Percentiles rank a stretch among this genome's conserved stretches.
phyloP scores from a whole-genome alignment of 1,140 invertebrate species.

The Drosophila quadrilineata region DNA sequence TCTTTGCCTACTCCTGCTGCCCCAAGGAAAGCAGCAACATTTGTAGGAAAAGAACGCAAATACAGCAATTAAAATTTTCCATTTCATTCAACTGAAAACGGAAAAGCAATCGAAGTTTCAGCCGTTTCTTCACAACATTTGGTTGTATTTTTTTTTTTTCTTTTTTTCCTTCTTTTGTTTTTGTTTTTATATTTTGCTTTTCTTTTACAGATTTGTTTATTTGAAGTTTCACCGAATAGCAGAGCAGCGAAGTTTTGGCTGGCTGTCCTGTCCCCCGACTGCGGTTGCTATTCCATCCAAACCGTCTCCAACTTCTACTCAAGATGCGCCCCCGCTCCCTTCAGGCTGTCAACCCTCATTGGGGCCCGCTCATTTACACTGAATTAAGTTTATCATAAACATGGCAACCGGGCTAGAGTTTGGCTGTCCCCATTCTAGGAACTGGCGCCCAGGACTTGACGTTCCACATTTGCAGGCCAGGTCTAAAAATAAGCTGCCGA shows the following conservation, averaged over 20 bases:
- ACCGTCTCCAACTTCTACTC: background rate
- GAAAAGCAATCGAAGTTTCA: slow-evolving; percentile 54
- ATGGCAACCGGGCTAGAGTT: slow-evolving; percentile 47
- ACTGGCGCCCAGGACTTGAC: background rate
- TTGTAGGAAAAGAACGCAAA: background rate
- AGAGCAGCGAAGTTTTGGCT: slow-evolving; percentile 22
- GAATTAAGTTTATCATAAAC: slow-evolving; percentile 76
- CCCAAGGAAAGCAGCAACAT: background rate
- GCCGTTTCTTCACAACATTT: slow-evolving; percentile 31
- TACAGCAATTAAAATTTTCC: slow-evolving; percentile 80
- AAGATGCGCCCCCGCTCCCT: background rate
- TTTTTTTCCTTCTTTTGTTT: slow-evolving; percentile 23
- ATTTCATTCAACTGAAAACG: slow-evolving; percentile 76
- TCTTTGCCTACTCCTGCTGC: no score
- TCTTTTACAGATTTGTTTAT: slow-evolving; percentile 67
- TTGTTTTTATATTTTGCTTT: slow-evolving; percentile 40
- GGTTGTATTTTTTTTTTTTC: slow-evolving; percentile 18
- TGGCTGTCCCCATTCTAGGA: background rate
- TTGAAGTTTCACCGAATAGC: slow-evolving; percentile 56
- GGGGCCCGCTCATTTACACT: slow-evolving; percentile 66
- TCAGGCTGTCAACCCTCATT: slow-evolving; percentile 44
- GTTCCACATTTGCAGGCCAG: background rate
- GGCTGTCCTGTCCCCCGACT: slow-evolving; percentile 5
- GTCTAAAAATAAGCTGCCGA: slow-evolving; percentile 58
- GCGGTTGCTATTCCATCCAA: slow-evolving; percentile 17